Base-by-base conservation (phyloP, 2,113 vertebrate genomes). In the Platysteira castanea region DNA sequence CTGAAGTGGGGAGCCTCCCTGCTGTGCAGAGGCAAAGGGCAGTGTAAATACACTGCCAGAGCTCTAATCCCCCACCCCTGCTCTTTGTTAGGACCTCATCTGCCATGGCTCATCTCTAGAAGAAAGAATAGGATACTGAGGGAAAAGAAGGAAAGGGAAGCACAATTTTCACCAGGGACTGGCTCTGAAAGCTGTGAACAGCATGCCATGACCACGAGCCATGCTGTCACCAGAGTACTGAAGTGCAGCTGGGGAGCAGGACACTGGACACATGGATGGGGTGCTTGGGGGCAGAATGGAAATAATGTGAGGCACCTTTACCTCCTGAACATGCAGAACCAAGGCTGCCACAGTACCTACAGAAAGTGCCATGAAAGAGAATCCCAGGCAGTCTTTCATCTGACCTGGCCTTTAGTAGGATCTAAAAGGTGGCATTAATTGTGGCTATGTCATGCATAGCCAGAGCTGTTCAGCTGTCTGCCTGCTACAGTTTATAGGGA, bases 141-240 rank as follows among this genome's bases (percentile, higher is more conserved):
- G 37, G 49, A 79, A 60, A 82, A 69, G 24, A 79, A n/a, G 52
- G 44, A 89, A 82, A 37, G 17, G 17, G 53, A 83, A 56, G n/a
- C 28, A 26, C 27, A 61, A 0, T 14, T 88, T 90, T 77, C 59
- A 77, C 18, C 28, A 57, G 52, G 37, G 7, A 44, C 6, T 54
- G 60, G 11, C 37, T 89, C 57, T 71, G 56, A 41, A 74, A 60
- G 59, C 59, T 5, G 4, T 49, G 53, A 83, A 46, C 20, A 49
- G 52, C 9, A 10, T 1, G 11, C 15, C 54, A 78, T 20, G 21
- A 57, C 28, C 24, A n/a, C 0, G 0, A 42, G 33, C 13, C 35
- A 35, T 31, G 9, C 18, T 69, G 65, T 13, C 75, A 60, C 42
- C 16, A 2, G 2, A 7, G 24, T 31, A 13, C 46, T 31, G 46